These are phyloP conservation scores for Notocelia uddmanniana DNA, from an alignment of 2,888 invertebrate genomes.

Conservation along the genomic window DNA sequence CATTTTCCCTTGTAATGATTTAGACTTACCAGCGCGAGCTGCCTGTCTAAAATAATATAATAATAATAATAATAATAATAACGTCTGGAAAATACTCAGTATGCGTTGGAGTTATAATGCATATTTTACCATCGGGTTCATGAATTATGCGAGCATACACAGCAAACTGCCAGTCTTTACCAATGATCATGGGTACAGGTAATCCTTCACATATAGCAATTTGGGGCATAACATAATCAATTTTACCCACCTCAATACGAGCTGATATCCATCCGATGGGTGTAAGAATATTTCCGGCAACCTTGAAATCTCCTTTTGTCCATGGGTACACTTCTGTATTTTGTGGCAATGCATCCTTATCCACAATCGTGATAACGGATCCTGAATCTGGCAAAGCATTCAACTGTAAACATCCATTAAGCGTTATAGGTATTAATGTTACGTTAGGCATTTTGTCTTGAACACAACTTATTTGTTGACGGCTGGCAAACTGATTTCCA, in stretches of 20 bases:
- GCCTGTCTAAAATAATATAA: too few relatives aligned
- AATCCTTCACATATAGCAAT: conserved; percentile 5
- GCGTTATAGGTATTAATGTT: too few relatives aligned
- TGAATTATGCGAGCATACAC: conserved; percentile 22
- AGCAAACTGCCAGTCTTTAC: conserved; percentile 27
- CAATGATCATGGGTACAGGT: too few relatives aligned
- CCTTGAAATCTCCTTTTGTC: conserved; percentile 14
- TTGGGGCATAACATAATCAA: conserved; percentile 14
- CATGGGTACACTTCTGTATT: conserved; percentile 14
- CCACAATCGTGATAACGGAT: conserved; percentile 15
- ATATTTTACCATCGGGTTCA: conserved; percentile 30
- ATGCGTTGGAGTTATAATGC: too few relatives aligned
- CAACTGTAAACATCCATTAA: neutral
- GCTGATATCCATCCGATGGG: conserved; percentile 23
- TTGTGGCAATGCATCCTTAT: conserved; percentile 1
- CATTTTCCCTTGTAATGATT: too few relatives aligned
- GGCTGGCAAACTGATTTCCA: too few relatives aligned
- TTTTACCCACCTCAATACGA: conserved; percentile 5
- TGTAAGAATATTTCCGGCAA: conserved; percentile 17
- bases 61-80: too few relatives aligned
- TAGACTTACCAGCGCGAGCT: too few relatives aligned
- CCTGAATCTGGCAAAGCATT: conserved; percentile 23
- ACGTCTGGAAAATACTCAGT: too few relatives aligned
- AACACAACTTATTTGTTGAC: too few relatives aligned
- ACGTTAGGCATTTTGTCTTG: too few relatives aligned